phyloP scores from a whole-genome alignment of 2,797 vertebrate species.

The Poecile montanus region DNA sequence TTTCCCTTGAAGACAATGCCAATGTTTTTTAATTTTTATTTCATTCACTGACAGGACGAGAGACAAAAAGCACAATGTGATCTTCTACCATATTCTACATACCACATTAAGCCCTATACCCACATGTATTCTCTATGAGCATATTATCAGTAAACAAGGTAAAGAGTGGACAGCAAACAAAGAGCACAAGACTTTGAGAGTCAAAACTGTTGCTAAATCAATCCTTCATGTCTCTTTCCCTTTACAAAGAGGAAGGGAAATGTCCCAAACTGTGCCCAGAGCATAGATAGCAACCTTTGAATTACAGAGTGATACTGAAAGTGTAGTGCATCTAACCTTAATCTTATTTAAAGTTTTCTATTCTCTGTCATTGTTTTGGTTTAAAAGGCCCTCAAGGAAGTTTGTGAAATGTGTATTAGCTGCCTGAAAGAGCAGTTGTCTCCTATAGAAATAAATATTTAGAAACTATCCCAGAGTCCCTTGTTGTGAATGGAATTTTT shows the following conservation, averaged over 20 bases:
- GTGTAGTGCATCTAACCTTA: neutral
- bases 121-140: neutral
- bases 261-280: neutral
- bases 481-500: neutral
- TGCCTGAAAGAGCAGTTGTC: neutral
- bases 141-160: neutral
- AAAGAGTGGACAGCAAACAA: neutral
- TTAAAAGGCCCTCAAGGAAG: conserved; percentile 30
- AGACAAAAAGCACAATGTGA: neutral
- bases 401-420: neutral
- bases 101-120: neutral
- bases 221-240: neutral
- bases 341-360: conserved; percentile 9
- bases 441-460: neutral
- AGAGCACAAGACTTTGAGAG: neutral
- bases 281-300: neutral
- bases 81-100: neutral
- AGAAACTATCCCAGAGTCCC: neutral
- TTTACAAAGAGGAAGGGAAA: neutral
- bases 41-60: neutral
- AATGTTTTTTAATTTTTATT: conserved; percentile 32
- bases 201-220: neutral
- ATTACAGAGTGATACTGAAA: conserved; percentile 1
- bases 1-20: conserved; percentile 1
- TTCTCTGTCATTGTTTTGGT: conserved; percentile 12